These are phyloP conservation scores for Sylvicola cinctus DNA, from an alignment of 2,888 invertebrate genomes.

Conservation along the genomic window DNA sequence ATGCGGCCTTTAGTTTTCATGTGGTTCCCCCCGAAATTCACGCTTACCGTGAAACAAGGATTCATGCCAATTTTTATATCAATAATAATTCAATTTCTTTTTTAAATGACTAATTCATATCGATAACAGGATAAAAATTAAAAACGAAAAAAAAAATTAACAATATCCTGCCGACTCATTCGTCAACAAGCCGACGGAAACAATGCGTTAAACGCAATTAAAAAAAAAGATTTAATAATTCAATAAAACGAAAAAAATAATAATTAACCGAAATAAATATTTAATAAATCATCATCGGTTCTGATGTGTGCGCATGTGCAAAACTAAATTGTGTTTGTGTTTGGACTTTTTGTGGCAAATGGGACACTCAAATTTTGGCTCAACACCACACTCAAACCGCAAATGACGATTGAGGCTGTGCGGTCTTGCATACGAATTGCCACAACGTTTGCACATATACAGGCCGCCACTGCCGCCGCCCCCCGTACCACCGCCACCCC, in stretches of 20 bases:
- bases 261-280: neutral
- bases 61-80: no score
- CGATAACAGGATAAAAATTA: no score
- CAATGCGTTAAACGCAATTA: no score
- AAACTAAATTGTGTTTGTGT: constrained; percentile 27
- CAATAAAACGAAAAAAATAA: neutral
- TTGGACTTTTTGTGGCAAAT: constrained; percentile 37
- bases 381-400: constrained; percentile 36
- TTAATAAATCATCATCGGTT: constrained; percentile 19
- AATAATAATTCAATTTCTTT: no score
- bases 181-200: no score
- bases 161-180: no score
- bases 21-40: no score
- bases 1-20: no score
- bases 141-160: no score
- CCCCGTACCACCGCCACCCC: neutral
- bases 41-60: no score
- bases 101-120: no score
- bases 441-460: constrained; percentile 31
- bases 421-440: constrained; percentile 33
- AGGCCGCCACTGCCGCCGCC: constrained; percentile 16
- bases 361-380: constrained; percentile 38
- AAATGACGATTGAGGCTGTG: constrained; percentile 35
- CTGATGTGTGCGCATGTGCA: constrained; percentile 28
- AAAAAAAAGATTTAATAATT: neutral